Evolutionary conservation across 2,888 invertebrate genomes (phyloP).

Genomic region (Tuberolachnus salignus): DNA sequence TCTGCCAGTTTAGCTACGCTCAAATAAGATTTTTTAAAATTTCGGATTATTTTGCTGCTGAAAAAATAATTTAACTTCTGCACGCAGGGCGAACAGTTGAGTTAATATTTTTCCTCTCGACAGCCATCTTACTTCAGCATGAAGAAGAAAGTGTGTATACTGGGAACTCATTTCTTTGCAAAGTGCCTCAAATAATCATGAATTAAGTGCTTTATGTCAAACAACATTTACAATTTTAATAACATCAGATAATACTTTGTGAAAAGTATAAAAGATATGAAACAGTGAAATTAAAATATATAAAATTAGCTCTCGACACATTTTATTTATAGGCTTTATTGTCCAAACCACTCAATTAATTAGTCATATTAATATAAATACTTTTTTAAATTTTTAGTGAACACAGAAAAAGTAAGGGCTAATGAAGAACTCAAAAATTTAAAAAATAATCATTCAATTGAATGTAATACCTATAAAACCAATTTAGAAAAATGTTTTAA

Average conservation of each 20-base stretch:
- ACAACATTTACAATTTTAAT: too few relatives aligned
- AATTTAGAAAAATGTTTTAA: slow-evolving; percentile 30
- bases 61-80: slow-evolving; percentile 29
- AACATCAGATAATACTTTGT: too few relatives aligned
- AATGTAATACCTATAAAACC: slow-evolving; percentile 5
- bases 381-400: neutral
- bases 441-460: slow-evolving; percentile 11
- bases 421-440: slow-evolving; percentile 11
- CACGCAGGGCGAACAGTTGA: too few relatives aligned
- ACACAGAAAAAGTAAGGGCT: neutral
- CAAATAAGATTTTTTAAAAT: slow-evolving; percentile 41
- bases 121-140: slow-evolving; percentile 14
- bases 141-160: slow-evolving; percentile 41
- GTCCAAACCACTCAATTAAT: too few relatives aligned
- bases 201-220: too few relatives aligned
- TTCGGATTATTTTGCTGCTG: slow-evolving; percentile 14
- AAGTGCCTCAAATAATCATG: slow-evolving; percentile 27
- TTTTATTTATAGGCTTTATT: too few relatives aligned
- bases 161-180: slow-evolving; percentile 44
- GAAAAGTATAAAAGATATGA: too few relatives aligned
- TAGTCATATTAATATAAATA: too few relatives aligned
- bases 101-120: slow-evolving; percentile 15
- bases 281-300: too few relatives aligned
- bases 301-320: too few relatives aligned
- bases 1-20: too few relatives aligned